Percentiles rank a stretch among this genome's conserved stretches.
Conservation (phyloP, 1,140 invertebrate species). For the Drosophila albomicans region DNA sequence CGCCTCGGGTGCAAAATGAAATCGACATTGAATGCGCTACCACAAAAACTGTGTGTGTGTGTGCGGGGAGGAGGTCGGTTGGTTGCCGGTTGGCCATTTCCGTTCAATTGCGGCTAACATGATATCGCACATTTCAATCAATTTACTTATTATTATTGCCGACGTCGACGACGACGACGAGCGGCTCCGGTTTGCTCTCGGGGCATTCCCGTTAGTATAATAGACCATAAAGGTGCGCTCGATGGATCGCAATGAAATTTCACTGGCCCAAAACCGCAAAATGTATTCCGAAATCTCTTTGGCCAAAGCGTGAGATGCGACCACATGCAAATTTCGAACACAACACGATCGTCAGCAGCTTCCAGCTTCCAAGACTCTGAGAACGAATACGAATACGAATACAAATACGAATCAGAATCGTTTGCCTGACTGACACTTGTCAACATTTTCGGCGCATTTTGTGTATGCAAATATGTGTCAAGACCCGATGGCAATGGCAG, state of each 20-base stretch:
- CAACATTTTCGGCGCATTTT: slow-evolving; percentile 65
- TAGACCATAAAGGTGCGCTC: slow-evolving; percentile 81
- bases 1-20: slow-evolving; percentile 76
- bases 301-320: slow-evolving; percentile 73
- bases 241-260: slow-evolving; percentile 51
- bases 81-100: slow-evolving; percentile 53
- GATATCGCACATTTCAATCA: slow-evolving; percentile 84
- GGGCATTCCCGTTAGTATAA: slow-evolving; percentile 82
- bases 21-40: slow-evolving; percentile 83
- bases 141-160: slow-evolving; percentile 80
- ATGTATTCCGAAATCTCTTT: slow-evolving; percentile 49
- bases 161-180: slow-evolving; percentile 25
- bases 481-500: slow-evolving; percentile 58
- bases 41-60: slow-evolving; percentile 58
- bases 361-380: background rate
- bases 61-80: background rate
- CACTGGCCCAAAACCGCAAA: slow-evolving; percentile 49
- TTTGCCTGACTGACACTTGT: slow-evolving; percentile 77
- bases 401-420: slow-evolving; percentile 9
- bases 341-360: slow-evolving; percentile 34
- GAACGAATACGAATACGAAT: background rate
- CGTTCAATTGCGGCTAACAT: slow-evolving; percentile 72
- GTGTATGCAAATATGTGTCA: slow-evolving; percentile 82
- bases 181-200: slow-evolving; percentile 57
- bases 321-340: slow-evolving; percentile 76